These are phyloP conservation scores for Condylura cristata DNA, from an alignment of 2,113 vertebrate genomes.

Conservation along the genomic window DNA sequence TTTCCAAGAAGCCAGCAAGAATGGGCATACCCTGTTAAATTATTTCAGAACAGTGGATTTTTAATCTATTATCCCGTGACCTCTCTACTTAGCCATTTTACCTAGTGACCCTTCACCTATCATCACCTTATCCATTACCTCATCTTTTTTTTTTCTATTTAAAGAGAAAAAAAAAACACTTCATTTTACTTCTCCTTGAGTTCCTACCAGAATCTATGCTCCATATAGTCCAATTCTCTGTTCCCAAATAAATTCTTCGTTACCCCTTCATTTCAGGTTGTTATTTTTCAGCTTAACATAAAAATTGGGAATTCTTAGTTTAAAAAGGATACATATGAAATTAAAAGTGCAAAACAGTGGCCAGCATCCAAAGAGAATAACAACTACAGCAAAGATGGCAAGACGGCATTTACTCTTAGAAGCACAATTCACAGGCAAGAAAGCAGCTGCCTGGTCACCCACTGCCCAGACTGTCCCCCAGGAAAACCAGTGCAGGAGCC, in stretches of 20 bases:
- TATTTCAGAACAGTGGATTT: too few relatives aligned
- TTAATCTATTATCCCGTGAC: too few relatives aligned
- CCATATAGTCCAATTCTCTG: not conserved
- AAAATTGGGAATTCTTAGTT: not conserved
- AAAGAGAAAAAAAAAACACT: too few relatives aligned
- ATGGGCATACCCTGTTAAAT: too few relatives aligned
- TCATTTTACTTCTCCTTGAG: too few relatives aligned
- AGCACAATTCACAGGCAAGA: constrained; percentile 19
- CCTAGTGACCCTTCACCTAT: too few relatives aligned
- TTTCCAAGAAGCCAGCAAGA: too few relatives aligned
- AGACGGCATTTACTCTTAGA: not conserved
- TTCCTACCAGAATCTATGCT: too few relatives aligned
- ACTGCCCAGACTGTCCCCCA: constrained; percentile 63
- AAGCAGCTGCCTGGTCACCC: constrained; percentile 69
- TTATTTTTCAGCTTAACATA: not conserved
- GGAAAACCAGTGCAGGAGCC: constrained; percentile 46
- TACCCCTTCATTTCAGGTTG: not conserved
- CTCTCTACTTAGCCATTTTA: too few relatives aligned
- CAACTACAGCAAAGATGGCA: not conserved
- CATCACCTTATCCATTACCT: too few relatives aligned
- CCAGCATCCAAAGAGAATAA: not conserved
- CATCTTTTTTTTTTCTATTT: too few relatives aligned
- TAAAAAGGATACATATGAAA: not conserved
- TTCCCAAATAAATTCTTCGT: not conserved
- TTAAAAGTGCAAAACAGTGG: not conserved